Percentiles rank a stretch among this genome's conserved stretches.
phyloP scores from a whole-genome alignment of 1,140 invertebrate species.

The Drosophila watanabei region DNA sequence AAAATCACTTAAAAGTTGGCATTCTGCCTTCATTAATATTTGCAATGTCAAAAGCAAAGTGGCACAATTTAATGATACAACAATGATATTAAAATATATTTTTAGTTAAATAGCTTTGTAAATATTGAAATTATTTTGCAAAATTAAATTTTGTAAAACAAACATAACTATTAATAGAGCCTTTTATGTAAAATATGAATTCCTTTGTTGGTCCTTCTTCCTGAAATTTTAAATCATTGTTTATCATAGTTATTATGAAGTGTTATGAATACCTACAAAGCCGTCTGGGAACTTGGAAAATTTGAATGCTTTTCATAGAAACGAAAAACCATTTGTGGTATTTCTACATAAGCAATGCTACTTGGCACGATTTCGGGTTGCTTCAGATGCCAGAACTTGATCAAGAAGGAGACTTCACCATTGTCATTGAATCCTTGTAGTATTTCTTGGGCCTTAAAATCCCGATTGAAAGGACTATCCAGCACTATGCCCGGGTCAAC shows the following conservation, averaged over 20 bases:
- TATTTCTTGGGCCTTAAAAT: conserved; percentile 19
- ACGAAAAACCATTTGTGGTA: conserved; percentile 34
- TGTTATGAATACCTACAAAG: neutral
- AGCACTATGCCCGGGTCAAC: conserved; percentile 24
- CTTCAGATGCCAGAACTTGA: conserved; percentile 28
- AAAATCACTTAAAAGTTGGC: conserved; percentile 57
- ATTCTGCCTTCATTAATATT: conserved; percentile 42
- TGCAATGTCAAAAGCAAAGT: conserved; percentile 27
- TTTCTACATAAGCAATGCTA: conserved; percentile 33
- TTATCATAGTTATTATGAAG: neutral
- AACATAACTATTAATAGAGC: neutral
- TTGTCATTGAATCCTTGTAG: neutral
- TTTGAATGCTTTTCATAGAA: conserved; percentile 37
- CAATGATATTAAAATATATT: neutral
- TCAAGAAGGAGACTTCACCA: conserved; percentile 25
- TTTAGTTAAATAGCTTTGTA: neutral
- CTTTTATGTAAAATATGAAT: neutral
- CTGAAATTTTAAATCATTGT: neutral
- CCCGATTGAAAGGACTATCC: conserved; percentile 32
- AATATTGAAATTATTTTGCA: neutral
- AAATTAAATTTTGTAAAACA: neutral
- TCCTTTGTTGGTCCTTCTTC: neutral
- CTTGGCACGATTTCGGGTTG: neutral
- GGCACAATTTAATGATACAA: conserved; percentile 16
- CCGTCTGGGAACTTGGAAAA: neutral